Evolutionary conservation across 2,888 invertebrate genomes (phyloP), one percentile per base, ranked within the genome.

Genomic region (Kuschelorhynchus macadamiae): DNA sequence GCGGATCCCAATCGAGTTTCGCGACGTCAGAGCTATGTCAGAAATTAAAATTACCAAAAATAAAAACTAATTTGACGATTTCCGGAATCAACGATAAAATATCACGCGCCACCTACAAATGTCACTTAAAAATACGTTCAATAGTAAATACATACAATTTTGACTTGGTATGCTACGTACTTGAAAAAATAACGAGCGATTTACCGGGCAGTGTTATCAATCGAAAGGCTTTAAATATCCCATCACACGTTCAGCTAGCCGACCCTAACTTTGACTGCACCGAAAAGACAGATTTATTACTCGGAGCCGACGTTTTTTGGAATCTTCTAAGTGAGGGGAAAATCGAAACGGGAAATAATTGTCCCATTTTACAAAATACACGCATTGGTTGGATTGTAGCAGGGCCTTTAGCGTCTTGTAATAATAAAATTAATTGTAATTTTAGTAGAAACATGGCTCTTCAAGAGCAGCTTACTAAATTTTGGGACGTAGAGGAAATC

Each of bases 1-100:
- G 66, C 67, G n/a, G n/a, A n/a, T n/a, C n/a, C n/a, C n/a, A 71
- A 30, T 69, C 66, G 1, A 66, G 60, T 50, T 68, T 66, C 20
- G 59, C 69, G 3, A 71, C 65, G 4, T 32, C 47, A 1, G 36
- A 46, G 14, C 59, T 71, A 36, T 67, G 69, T 33, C 46, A 67
- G 20, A 52, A 53, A 32, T 44, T 67, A 20, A 63, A 67, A 21
- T 20, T 71, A 16, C 21, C 11, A 7, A 60, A 32, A 50, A 46
- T 33, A 11, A 41, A 49, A 20, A 14, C 18, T n/a, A 61, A 67
- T n/a, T 39, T 69, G 49, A 42, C 59, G 9, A 42, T 71, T 30
- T 16, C 57, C 4, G 66, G 68, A 9, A 60, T 71, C 4, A 62
- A 39, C 32, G 25, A 65, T 1, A 60, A 56, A n/a, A 21, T 46